phyloP scores from a whole-genome alignment of 2,797 vertebrate species.

The Rhyacichthys aspro region DNA sequence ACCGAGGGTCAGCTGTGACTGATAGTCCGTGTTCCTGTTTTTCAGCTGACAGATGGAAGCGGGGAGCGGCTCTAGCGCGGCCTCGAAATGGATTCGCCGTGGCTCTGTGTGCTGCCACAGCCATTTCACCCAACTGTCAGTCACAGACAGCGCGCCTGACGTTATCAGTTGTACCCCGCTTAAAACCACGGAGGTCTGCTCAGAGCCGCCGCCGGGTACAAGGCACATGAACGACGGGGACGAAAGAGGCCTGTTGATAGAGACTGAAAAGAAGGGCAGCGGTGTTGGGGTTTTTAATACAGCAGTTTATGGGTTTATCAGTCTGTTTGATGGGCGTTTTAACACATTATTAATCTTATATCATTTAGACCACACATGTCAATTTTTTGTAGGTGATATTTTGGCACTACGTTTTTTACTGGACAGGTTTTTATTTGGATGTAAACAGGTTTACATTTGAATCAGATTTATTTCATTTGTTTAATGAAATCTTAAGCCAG shows the following conservation, averaged over 20 bases:
- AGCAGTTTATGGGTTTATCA: too few relatives aligned
- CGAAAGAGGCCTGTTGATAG: constrained; percentile 19
- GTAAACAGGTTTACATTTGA: too few relatives aligned
- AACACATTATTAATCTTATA: too few relatives aligned
- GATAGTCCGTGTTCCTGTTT: constrained; percentile 58
- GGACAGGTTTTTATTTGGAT: too few relatives aligned
- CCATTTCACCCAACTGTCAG: constrained; percentile 76
- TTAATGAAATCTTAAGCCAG: too few relatives aligned
- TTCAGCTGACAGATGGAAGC: constrained; percentile 70
- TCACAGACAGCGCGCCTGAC: constrained; percentile 68
- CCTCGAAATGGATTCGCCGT: constrained; percentile 75
- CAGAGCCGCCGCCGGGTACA: constrained; percentile 49
- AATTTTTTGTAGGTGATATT: too few relatives aligned
- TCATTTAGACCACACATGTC: too few relatives aligned
- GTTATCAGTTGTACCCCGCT: constrained; percentile 69
- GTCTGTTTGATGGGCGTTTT: too few relatives aligned
- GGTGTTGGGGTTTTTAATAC: background rate
- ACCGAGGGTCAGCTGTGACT: constrained; percentile 73
- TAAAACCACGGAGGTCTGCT: constrained; percentile 60
- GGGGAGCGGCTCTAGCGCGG: constrained; percentile 59
- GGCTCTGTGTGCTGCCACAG: constrained; percentile 75
- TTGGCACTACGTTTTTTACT: too few relatives aligned
- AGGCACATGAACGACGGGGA: constrained; percentile 20
- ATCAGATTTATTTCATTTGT: too few relatives aligned
- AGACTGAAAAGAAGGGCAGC: constrained; percentile 5